Conservation (phyloP, 30 jellyfish, hydroid and myxozoan genomes). For the Aurelia coerulea region DNA sequence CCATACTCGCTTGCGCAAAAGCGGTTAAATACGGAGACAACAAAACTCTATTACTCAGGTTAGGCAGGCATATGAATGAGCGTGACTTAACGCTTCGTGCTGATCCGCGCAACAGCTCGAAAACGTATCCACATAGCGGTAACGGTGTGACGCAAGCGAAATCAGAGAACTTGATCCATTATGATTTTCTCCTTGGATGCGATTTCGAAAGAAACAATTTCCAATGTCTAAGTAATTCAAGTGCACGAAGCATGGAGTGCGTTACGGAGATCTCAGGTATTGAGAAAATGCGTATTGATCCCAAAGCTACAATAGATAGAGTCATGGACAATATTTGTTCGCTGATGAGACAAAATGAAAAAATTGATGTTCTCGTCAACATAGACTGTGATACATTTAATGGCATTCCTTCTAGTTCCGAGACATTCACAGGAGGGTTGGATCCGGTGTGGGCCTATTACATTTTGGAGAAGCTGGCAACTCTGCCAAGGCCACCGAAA, state of each 20-base stretch:
- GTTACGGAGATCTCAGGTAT: constrained; percentile 6
- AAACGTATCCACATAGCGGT: constrained; percentile 29
- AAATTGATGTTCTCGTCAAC: constrained; percentile 11
- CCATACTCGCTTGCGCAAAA: constrained; percentile 19
- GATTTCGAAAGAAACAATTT: constrained; percentile 32
- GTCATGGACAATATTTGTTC: not conserved
- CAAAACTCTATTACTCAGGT: constrained; percentile 1
- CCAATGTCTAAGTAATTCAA: constrained; percentile 23
- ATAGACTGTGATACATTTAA: constrained; percentile 34
- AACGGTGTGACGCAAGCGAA: constrained; percentile 41
- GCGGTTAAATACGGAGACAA: constrained; percentile 9
- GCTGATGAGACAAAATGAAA: constrained; percentile 1
- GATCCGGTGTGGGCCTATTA: constrained; percentile 25
- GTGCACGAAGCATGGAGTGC: not conserved
- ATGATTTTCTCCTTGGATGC: constrained; percentile 35
- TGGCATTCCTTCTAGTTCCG: constrained; percentile 44
- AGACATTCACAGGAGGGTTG: constrained; percentile 36
- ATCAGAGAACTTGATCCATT: constrained; percentile 15
- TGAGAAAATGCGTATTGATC: constrained; percentile 36
- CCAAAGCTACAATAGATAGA: constrained; percentile 4
- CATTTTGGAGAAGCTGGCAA: constrained; percentile 14
- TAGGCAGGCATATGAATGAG: constrained; percentile 44
- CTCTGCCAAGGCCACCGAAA: constrained; percentile 30
- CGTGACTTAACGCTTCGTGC: constrained; percentile 19
- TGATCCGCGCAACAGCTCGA: not conserved